Base-by-base conservation (phyloP, 2,113 vertebrate species). In the Thunnus thynnus region DNA sequence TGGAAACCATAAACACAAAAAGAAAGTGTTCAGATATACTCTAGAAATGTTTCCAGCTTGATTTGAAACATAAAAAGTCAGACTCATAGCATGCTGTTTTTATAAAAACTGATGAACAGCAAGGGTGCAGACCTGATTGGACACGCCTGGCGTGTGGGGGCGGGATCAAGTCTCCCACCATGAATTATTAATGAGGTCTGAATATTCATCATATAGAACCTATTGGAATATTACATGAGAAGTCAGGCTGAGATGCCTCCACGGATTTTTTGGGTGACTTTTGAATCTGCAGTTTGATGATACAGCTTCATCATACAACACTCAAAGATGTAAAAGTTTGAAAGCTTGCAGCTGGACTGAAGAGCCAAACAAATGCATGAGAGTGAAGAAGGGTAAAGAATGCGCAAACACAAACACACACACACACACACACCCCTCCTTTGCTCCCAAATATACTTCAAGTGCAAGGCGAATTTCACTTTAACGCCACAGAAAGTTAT, bases 161-260 rank as follows among this genome's bases (percentile, higher is more conserved):
- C 74, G 91, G 66, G 0, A 1, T 44, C 57, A 56, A 5, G 0
- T 2, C 1, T 1, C 6, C 32, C 52, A 73, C 32, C 44, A 58
- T 88, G 66, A 83, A 88, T 93, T 77, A 86, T 87, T 73, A 80
- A 88, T 65, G 36, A 64, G 0, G 2, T 5, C 13, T 86, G 68
- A 88, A 91, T 91, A 91, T 93, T 89, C 86, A 89, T 70, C 6
- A 13, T 0, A 48, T 1, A 5, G 13, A 4, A 27, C 18, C 13
- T n/a, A 71, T 1, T 74, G 36, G 13, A 3, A 85, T 80, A 90
- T 88, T 83, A 79, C 51, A 86, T 76, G 80, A 88, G 68, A 2
- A 2, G 17, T 3, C 1, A 9, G 20, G 16, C 16, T 20, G 54
- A 55, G 1, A 5, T 16, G 13, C 12, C 12, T 60, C 20, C 36